Evolutionary conservation across 2,113 vertebrate species (phyloP).

Genomic region (Upupa epops): DNA sequence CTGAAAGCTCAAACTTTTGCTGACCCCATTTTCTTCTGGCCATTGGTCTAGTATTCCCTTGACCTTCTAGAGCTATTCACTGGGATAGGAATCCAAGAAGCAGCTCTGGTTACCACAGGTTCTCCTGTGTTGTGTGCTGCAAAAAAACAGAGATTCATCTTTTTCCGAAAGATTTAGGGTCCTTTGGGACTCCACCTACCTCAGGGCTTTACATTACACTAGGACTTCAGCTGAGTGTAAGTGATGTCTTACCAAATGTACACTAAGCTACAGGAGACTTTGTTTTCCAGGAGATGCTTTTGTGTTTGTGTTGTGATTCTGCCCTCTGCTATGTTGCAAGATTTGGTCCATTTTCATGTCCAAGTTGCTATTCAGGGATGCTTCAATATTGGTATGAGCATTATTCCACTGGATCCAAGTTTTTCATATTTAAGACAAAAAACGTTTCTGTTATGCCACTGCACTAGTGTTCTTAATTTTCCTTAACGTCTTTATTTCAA

Average conservation of each 20-base stretch:
- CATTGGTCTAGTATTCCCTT: neutral
- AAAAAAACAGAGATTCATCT: neutral
- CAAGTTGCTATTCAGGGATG: neutral
- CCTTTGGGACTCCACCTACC: neutral
- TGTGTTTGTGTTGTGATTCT: neutral
- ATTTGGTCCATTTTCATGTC: neutral
- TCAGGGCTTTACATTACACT: neutral
- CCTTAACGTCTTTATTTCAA: neutral
- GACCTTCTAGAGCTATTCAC: neutral
- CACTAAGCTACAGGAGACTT: neutral
- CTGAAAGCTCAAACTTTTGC: neutral
- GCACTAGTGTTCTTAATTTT: neutral
- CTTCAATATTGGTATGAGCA: neutral
- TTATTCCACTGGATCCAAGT: neutral
- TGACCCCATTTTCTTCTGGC: neutral
- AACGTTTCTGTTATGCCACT: neutral
- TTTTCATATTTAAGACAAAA: neutral
- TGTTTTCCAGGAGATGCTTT: neutral
- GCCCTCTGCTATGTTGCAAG: neutral
- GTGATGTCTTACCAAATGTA: neutral
- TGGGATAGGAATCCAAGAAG: neutral
- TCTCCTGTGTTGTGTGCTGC: neutral
- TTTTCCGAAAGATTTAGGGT: neutral
- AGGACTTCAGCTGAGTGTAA: neutral
- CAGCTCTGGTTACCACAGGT: neutral